Base-by-base conservation (phyloP, 2,113 vertebrate species). In the Salvator merianae region DNA sequence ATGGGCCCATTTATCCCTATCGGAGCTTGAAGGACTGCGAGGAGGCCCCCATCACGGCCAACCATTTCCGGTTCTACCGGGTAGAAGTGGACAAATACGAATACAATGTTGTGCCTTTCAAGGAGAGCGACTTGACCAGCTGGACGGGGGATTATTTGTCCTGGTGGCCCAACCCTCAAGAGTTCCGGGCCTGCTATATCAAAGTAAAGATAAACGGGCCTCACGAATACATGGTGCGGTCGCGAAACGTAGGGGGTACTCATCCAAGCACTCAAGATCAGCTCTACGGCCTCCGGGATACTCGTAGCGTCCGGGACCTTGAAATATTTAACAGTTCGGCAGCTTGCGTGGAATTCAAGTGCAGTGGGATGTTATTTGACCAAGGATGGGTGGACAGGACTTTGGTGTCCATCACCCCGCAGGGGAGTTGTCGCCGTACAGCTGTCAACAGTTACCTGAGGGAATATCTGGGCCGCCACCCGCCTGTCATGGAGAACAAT, bases 131-230 rank as follows among this genome's bases (percentile, higher is more conserved):
- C 68, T 92, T 99, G 32, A 96, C 97, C 12, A 97, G 98, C 28
- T 99, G 99, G 99, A 98, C 96, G 0, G 96, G 98, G 0, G 97
- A 99, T 81, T 98, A 99, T 88, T 94, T 99, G 12, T 96, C 98
- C 2, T 99, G 98, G 99, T 99, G 99, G 98, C 99, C 99, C 62
- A 99, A 99, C 88, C 99, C 99, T 0, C 99, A 99, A 90, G 99
- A 99, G 88, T 99, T 99, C 92, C 95, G 99, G 32, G 98, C 99
- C 62, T 99, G 99, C 83, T 99, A 94, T 89, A 97, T 99, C 90
- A 99, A 99, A 88, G 96, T 99, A 73, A 97, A 89, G 91, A 95
- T 99, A 28, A 96, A 96, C 1, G 99, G 99, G 4, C 97, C 96
- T 1, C 97, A 94, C 81, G 98, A 99, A 91, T 97, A 98, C 73